Evolutionary conservation across 2,888 invertebrate genomes (phyloP), one percentile per base, ranked within the genome.

Genomic region (Graphium colonna): DNA sequence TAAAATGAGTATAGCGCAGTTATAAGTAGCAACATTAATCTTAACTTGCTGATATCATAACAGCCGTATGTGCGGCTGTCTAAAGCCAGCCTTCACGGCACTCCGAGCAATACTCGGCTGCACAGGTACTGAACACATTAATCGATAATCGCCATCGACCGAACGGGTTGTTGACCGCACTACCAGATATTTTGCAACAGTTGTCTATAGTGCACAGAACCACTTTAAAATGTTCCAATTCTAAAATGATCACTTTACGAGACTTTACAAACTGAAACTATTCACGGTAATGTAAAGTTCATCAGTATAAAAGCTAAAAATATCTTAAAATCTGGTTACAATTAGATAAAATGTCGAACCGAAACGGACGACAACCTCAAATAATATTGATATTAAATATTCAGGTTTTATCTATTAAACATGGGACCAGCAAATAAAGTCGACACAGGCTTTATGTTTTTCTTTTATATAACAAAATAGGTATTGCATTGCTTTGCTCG

Each of bases 391-490:
- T 17, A 18, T 17, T 44, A 84, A n/a, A n/a, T n/a, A n/a, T n/a
- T n/a, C n/a, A n/a, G n/a, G n/a, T n/a, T n/a, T 92, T 88, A 21
- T 2, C 5, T 21, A 21, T 21, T 21, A 21, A 5, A 21, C 21
- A 21, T 21, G 21, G 21, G 21, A n/a, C n/a, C n/a, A n/a, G n/a
- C n/a, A n/a, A n/a, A n/a, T n/a, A n/a, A n/a, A n/a, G n/a, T n/a
- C n/a, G n/a, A n/a, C n/a, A n/a, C n/a, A n/a, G n/a, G n/a, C n/a
- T n/a, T n/a, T n/a, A n/a, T n/a, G n/a, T n/a, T n/a, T n/a, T n/a
- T n/a, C n/a, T n/a, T n/a, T n/a, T n/a, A n/a, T n/a, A n/a, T n/a
- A n/a, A n/a, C n/a, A n/a, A n/a, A n/a, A n/a, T n/a, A n/a, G n/a
- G n/a, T n/a, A n/a, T n/a, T n/a, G n/a, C n/a, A n/a, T n/a, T n/a